phyloP scores from a whole-genome alignment of 2,113 vertebrate genomes.

The Hystrix brachyura region DNA sequence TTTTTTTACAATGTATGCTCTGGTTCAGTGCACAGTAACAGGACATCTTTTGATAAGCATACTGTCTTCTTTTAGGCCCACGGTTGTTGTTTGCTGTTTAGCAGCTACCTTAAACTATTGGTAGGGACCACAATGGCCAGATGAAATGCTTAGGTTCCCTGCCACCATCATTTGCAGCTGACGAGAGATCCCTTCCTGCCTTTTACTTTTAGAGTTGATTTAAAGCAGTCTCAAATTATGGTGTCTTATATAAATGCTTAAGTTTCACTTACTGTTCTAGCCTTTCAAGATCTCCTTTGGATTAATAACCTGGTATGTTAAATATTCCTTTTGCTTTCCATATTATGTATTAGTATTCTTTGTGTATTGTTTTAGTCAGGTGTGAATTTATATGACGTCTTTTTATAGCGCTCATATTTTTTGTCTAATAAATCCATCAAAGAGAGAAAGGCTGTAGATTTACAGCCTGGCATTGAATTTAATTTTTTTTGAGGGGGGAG shows the following conservation, averaged over 20 bases:
- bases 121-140: background rate
- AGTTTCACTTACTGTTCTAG: slow-evolving; percentile 12
- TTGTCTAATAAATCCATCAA: background rate
- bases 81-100: slow-evolving; percentile 1
- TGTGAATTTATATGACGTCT: slow-evolving; percentile 42
- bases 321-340: background rate
- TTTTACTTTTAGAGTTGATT: background rate
- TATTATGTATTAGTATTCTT: slow-evolving; percentile 8
- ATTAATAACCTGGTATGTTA: slow-evolving; percentile 27
- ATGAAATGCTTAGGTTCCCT: background rate
- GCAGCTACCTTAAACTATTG: background rate
- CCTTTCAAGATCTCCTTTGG: slow-evolving; percentile 34
- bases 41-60: background rate
- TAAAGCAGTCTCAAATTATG: slow-evolving; percentile 35
- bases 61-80: background rate
- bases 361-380: background rate
- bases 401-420: background rate
- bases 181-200: background rate
- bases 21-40: background rate
- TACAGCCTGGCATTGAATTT: background rate
- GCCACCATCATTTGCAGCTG: background rate
- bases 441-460: slow-evolving; percentile 18
- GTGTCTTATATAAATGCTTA: slow-evolving; percentile 1
- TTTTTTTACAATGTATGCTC: slow-evolving; percentile 21
- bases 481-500: background rate